phyloP scores from a whole-genome alignment of 2,113 vertebrate species.

The Desmodus rotundus region DNA sequence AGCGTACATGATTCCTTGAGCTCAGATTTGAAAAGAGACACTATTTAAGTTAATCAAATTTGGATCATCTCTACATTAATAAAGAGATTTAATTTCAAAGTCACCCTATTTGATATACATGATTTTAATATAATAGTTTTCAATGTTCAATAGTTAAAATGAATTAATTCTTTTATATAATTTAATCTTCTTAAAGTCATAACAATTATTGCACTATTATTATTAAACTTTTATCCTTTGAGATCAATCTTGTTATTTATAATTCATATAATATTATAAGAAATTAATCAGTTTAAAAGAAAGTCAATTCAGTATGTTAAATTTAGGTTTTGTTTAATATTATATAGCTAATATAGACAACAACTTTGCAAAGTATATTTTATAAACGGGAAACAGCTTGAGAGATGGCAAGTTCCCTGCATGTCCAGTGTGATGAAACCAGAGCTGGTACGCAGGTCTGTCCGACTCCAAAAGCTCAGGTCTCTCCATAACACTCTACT shows the following conservation, averaged over 20 bases:
- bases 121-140: constrained; percentile 30
- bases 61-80: background rate
- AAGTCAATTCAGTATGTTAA: background rate
- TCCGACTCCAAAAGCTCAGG: background rate
- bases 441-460: background rate
- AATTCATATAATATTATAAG: constrained; percentile 32
- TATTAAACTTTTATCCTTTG: background rate
- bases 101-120: background rate
- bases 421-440: background rate
- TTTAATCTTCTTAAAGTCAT: background rate
- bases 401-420: background rate
- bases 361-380: background rate
- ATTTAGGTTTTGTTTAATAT: background rate
- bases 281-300: constrained; percentile 17
- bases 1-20: background rate
- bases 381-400: background rate
- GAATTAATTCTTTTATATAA: background rate
- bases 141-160: constrained; percentile 13
- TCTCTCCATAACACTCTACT: background rate
- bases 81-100: background rate
- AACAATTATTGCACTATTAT: background rate
- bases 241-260: background rate
- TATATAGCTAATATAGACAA: background rate
- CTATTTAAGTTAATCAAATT: background rate
- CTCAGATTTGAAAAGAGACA: background rate